These are phyloP conservation scores for Scrobipalpa costella DNA, from an alignment of 2,888 invertebrate species.

Conservation along the genomic window DNA sequence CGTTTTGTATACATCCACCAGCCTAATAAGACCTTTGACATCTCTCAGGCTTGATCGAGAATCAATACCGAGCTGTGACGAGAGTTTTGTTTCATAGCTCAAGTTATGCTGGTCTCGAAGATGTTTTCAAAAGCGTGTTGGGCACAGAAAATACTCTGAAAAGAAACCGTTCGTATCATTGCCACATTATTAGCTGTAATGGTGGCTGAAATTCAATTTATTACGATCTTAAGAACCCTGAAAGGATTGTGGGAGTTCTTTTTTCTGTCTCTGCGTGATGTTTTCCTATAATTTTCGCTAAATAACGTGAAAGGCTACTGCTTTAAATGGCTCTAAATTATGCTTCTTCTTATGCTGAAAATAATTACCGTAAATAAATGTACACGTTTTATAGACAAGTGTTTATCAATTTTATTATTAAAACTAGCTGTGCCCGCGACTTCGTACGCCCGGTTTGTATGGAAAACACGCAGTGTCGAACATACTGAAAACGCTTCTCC, in stretches of 20 bases:
- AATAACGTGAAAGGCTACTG: too few relatives aligned
- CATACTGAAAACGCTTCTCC: too few relatives aligned
- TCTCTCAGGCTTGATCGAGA: neutral
- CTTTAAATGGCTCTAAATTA: too few relatives aligned
- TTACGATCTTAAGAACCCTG: constrained; percentile 28
- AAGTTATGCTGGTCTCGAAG: constrained; percentile 38
- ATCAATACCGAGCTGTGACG: too few relatives aligned
- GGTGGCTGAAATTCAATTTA: constrained; percentile 38
- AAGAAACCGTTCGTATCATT: constrained; percentile 51
- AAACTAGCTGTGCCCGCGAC: too few relatives aligned
- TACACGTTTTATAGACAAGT: too few relatives aligned
- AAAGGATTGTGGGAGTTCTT: constrained; percentile 15
- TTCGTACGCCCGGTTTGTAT: too few relatives aligned
- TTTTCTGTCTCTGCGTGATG: neutral
- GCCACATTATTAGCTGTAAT: constrained; percentile 45
- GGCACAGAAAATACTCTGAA: constrained; percentile 37
- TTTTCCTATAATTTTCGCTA: neutral
- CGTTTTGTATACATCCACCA: constrained; percentile 45
- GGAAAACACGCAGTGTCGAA: too few relatives aligned
- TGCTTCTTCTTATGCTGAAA: too few relatives aligned
- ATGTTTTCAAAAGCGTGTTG: constrained; percentile 51
- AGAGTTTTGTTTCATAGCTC: constrained; percentile 33
- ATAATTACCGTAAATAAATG: too few relatives aligned
- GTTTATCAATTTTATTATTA: too few relatives aligned
- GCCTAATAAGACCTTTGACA: constrained; percentile 34